Conservation (phyloP, 2,797 vertebrate species). For the Thunnus albacares region DNA sequence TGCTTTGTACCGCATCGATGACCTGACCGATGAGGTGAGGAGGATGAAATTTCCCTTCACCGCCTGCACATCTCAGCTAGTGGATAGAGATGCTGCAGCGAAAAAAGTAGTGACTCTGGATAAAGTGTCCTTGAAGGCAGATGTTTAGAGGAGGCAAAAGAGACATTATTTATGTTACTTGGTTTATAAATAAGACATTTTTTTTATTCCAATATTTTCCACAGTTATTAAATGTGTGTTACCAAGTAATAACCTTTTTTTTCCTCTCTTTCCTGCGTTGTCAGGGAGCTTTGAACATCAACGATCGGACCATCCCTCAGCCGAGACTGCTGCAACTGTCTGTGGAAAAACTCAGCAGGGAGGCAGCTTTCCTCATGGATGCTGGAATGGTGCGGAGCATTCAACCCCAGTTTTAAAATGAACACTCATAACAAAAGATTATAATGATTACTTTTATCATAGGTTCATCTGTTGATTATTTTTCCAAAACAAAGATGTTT, state of each 20-base stretch:
- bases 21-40: slow-evolving; percentile 93
- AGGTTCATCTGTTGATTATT: not conserved
- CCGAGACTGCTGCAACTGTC: slow-evolving; percentile 93
- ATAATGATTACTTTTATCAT: not conserved
- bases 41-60: not conserved
- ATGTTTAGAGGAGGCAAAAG: not conserved
- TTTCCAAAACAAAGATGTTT: no score
- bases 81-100: not conserved
- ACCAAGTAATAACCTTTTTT: not conserved
- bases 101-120: not conserved
- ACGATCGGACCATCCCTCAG: slow-evolving; percentile 93
- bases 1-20: slow-evolving; percentile 92
- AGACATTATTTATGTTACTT: not conserved
- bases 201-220: not conserved
- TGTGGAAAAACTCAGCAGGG: slow-evolving; percentile 93
- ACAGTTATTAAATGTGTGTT: not conserved
- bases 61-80: no score
- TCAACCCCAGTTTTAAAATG: not conserved
- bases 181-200: no score
- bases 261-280: slow-evolving; percentile 14
- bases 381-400: slow-evolving; percentile 89
- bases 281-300: slow-evolving; percentile 93
- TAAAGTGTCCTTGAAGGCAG: not conserved
- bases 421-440: not conserved
- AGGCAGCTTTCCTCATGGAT: slow-evolving; percentile 96